phyloP scores from a whole-genome alignment of 2,113 vertebrate species.

The Cebidichthys violaceus region DNA sequence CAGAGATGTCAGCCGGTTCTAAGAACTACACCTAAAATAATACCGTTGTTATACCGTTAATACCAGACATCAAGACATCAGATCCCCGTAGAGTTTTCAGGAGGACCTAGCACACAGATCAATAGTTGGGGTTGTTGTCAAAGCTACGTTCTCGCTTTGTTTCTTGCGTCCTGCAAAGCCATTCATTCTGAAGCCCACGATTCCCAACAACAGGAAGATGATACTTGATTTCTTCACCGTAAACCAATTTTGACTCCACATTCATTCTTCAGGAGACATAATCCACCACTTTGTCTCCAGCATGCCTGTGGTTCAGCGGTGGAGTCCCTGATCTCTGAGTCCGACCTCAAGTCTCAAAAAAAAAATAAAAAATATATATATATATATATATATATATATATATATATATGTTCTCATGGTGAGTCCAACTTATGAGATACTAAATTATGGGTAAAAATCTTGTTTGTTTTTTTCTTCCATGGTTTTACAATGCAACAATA shows the following conservation, averaged over 20 bases:
- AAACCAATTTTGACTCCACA: not conserved
- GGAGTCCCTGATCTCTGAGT: not conserved
- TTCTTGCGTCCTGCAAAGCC: not conserved
- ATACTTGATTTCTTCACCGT: not conserved
- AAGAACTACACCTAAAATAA: no score
- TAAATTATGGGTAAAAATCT: no score
- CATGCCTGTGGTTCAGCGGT: not conserved
- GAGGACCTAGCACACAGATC: no score
- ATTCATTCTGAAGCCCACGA: not conserved
- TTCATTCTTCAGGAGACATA: not conserved
- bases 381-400: no score
- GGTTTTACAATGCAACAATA: not conserved
- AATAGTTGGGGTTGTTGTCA: not conserved
- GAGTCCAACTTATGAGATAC: no score
- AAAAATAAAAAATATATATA: no score
- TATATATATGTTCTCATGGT: no score
- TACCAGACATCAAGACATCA: no score
- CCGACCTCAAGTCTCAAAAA: not conserved
- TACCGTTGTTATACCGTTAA: no score
- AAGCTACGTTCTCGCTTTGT: not conserved
- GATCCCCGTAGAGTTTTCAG: no score
- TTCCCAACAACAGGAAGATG: not conserved
- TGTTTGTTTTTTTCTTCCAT: not conserved
- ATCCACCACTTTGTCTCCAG: not conserved
- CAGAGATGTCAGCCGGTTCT: no score